These are phyloP conservation scores for Urocitellus parryii DNA, from an alignment of 2,113 vertebrate species.

Conservation along the genomic window DNA sequence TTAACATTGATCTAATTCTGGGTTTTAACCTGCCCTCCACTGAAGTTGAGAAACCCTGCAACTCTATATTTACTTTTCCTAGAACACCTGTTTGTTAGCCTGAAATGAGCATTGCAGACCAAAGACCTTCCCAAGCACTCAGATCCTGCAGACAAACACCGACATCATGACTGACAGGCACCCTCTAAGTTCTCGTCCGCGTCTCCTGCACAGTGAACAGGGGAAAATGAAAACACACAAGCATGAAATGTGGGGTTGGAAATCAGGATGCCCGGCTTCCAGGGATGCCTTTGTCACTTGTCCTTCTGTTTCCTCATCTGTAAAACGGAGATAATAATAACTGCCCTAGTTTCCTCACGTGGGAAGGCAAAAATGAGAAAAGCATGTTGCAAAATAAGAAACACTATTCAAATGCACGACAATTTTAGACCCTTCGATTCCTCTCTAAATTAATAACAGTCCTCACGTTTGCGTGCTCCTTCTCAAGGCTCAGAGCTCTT, in stretches of 20 bases:
- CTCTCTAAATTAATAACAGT: slow-evolving; percentile 71
- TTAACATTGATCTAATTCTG: not conserved
- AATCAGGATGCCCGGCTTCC: not conserved
- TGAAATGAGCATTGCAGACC: not conserved
- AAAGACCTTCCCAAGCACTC: not conserved
- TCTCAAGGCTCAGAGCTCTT: slow-evolving; percentile 22
- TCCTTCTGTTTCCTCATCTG: slow-evolving; percentile 75
- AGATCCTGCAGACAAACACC: not conserved
- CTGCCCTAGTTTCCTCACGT: slow-evolving; percentile 73
- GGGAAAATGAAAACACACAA: not conserved
- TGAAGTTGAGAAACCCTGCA: not conserved
- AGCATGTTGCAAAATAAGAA: slow-evolving; percentile 70
- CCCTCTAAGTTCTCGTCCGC: accelerated
- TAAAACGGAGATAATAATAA: slow-evolving; percentile 77
- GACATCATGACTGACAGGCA: not conserved
- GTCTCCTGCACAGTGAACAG: too few relatives aligned
- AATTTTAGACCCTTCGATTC: slow-evolving; percentile 64
- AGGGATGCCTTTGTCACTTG: not conserved
- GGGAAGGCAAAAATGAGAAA: slow-evolving; percentile 71
- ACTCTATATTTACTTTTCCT: not conserved
- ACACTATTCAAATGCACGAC: slow-evolving; percentile 68
- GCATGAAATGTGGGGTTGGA: not conserved
- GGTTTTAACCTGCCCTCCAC: not conserved
- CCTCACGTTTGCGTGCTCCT: not conserved
- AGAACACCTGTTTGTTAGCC: not conserved